phyloP scores from a whole-genome alignment of 2,888 invertebrate genomes.

The Drosophila cracens region DNA sequence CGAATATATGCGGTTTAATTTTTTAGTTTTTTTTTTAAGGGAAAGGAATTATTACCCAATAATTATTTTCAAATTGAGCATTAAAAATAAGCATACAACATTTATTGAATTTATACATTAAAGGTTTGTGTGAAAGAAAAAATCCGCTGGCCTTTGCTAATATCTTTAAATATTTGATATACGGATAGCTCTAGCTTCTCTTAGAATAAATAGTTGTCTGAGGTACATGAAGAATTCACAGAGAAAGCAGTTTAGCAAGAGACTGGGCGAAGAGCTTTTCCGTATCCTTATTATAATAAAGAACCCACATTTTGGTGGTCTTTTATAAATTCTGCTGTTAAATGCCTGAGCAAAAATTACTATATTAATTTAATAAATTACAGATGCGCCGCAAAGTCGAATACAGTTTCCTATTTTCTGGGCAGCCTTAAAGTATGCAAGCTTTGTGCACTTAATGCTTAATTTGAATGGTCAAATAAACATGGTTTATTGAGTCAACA shows the following conservation, averaged over 20 bases:
- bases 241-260: not conserved
- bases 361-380: not conserved
- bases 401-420: fast-evolving
- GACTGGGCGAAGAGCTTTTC: not conserved
- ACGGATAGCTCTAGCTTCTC: not conserved
- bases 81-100: not conserved
- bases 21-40: not conserved
- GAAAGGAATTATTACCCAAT: not conserved
- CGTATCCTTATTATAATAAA: not conserved
- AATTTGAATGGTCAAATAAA: constrained; percentile 42
- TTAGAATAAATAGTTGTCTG: not conserved
- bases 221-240: not conserved
- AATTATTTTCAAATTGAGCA: not conserved
- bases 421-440: constrained; percentile 13
- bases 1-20: not conserved
- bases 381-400: not conserved
- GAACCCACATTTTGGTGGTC: not conserved
- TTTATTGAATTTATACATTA: not conserved
- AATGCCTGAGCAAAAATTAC: not conserved
- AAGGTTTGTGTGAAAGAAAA: not conserved
- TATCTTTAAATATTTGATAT: not conserved
- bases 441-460: not conserved
- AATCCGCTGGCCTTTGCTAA: not conserved
- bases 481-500: constrained; percentile 31
- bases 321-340: not conserved